A percentile compares a stretch with the other conserved stretches of the same genome.
Conservation (phyloP, 2,113 vertebrate species). For the Lampris incognitus region DNA sequence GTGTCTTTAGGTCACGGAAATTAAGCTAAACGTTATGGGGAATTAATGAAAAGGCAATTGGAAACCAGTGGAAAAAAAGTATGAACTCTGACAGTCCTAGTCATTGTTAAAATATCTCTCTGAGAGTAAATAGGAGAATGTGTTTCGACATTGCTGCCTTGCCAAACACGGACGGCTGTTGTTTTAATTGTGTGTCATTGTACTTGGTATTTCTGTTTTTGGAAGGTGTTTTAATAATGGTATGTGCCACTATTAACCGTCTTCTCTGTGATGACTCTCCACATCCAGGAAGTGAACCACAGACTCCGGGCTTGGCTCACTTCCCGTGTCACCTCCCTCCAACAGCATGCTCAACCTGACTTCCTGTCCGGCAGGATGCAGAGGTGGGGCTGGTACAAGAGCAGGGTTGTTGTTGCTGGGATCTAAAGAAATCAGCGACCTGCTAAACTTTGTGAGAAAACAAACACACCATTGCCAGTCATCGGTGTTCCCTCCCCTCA, state of each 20-base stretch:
- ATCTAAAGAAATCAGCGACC: conserved; percentile 36
- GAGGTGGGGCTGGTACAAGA: conserved; percentile 52
- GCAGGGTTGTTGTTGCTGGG: conserved; percentile 51
- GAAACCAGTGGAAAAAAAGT: too few relatives aligned
- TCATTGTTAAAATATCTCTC: too few relatives aligned
- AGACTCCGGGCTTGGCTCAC: conserved; percentile 59
- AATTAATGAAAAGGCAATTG: too few relatives aligned
- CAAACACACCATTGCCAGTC: conserved; percentile 10
- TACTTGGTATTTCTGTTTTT: conserved; percentile 3
- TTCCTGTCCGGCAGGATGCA: conserved; percentile 75
- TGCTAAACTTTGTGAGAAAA: conserved; percentile 26
- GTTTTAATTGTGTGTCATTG: not conserved
- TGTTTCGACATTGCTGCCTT: not conserved
- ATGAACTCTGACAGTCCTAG: too few relatives aligned
- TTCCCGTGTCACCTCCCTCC: conserved; percentile 66
- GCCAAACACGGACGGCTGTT: too few relatives aligned
- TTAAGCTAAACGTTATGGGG: too few relatives aligned
- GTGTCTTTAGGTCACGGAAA: too few relatives aligned
- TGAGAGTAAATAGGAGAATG: too few relatives aligned
- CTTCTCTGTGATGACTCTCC: conserved; percentile 20
- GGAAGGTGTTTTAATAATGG: not conserved
- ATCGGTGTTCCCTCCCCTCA: not conserved
- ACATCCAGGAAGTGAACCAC: conserved; percentile 41
- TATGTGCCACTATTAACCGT: not conserved
- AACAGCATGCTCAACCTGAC: conserved; percentile 56